Percentiles rank a stretch among this genome's conserved stretches.
phyloP scores from a whole-genome alignment of 2,888 invertebrate species.

The Branchellion lobata region DNA sequence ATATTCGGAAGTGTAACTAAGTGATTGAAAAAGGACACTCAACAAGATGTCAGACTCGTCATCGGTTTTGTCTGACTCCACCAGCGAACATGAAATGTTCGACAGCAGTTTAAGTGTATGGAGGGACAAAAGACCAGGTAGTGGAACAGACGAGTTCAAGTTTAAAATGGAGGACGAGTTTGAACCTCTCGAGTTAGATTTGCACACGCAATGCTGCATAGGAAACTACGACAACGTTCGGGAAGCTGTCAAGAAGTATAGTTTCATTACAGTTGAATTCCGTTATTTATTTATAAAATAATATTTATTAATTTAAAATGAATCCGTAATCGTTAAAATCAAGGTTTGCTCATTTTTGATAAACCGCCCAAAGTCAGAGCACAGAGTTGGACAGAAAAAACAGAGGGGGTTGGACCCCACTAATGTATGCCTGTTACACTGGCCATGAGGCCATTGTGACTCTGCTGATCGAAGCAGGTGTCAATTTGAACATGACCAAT shows the following conservation, averaged over 20 bases:
- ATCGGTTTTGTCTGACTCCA: constrained; percentile 56
- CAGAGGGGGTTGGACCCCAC: constrained; percentile 62
- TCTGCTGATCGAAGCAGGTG: constrained; percentile 56
- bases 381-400: constrained; percentile 58
- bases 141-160: constrained; percentile 50
- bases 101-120: constrained; percentile 60
- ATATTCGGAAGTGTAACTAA: too few species aligned
- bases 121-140: constrained; percentile 55
- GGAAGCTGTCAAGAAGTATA: constrained; percentile 56
- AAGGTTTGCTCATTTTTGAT: neutral
- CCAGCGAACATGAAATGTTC: constrained; percentile 60
- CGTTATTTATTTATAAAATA: constrained; percentile 4
- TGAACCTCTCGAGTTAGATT: constrained; percentile 58
- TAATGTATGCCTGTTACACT: constrained; percentile 64
- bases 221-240: constrained; percentile 60
- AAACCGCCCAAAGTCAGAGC: constrained; percentile 43
- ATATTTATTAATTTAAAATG: neutral
- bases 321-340: too few species aligned
- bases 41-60: neutral
- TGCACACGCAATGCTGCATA: constrained; percentile 61
- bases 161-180: constrained; percentile 55
- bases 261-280: neutral
- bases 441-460: constrained; percentile 62
- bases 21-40: too few species aligned
- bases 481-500: constrained; percentile 58